These are phyloP conservation scores for Amyelois transitella DNA, from an alignment of 1,140 invertebrate genomes.

Conservation along the genomic window DNA sequence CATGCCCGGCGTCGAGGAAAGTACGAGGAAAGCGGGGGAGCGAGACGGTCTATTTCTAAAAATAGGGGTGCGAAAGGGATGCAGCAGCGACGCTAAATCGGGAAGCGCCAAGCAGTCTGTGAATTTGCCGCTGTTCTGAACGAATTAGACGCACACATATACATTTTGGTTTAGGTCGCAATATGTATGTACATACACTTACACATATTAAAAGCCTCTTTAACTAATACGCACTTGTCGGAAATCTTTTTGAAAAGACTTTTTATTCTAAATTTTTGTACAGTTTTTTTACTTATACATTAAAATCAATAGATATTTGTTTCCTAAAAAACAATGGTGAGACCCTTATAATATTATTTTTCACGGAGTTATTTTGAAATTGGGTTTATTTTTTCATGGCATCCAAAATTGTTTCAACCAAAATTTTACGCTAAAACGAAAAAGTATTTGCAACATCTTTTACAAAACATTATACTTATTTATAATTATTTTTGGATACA, in stretches of 20 bases:
- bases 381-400: no score
- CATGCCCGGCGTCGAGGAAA: slow-evolving; percentile 52
- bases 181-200: no score
- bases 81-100: slow-evolving; percentile 44
- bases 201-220: background rate
- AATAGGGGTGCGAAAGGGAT: slow-evolving; percentile 50
- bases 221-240: background rate
- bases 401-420: no score
- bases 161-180: slow-evolving; percentile 1
- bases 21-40: slow-evolving; percentile 44
- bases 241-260: background rate
- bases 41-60: slow-evolving; percentile 39
- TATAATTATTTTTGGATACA: no score
- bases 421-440: no score
- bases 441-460: no score
- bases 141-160: slow-evolving; percentile 14
- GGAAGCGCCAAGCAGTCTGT: slow-evolving; percentile 68
- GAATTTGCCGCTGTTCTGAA: slow-evolving; percentile 33
- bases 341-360: no score
- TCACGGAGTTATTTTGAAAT: no score
- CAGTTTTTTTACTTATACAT: background rate
- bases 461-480: no score
- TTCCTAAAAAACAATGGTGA: no score
- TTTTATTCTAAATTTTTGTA: background rate
- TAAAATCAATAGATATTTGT: background rate